A percentile compares a stretch with the other conserved stretches of the same genome.
These are phyloP conservation scores for Saxidomus purpurata DNA, from an alignment of 1,140 invertebrate species.

Conservation along the genomic window DNA sequence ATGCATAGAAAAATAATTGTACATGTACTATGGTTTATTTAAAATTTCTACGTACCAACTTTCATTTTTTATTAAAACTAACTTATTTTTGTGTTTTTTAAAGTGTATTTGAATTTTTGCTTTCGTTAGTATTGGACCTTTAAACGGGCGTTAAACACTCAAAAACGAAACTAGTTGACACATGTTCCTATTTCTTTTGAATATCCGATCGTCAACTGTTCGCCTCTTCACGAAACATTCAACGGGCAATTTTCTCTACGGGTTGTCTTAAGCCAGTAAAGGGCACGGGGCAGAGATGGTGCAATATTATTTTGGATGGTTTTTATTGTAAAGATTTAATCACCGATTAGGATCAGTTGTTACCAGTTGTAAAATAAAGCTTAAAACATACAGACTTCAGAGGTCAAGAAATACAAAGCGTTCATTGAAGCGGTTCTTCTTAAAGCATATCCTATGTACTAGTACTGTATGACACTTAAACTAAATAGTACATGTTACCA, in stretches of 20 bases:
- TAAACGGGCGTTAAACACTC: no score
- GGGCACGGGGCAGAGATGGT: not conserved
- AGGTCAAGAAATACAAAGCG: not conserved
- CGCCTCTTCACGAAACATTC: no score
- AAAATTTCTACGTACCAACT: no score
- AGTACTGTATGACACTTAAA: no score
- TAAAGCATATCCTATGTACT: not conserved
- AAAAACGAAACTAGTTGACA: no score
- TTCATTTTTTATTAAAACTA: no score
- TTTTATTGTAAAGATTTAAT: not conserved
- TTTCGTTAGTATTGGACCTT: no score
- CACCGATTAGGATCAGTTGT: not conserved
- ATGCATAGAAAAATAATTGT: no score
- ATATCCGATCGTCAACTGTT: not conserved
- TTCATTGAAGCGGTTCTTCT: slow-evolving; percentile 4
- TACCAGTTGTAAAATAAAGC: not conserved
- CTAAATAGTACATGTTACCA: not conserved
- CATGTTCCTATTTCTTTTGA: not conserved
- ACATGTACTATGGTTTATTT: no score
- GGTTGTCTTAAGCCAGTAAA: not conserved
- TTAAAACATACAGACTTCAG: not conserved
- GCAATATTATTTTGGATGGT: not conserved
- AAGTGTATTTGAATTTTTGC: no score
- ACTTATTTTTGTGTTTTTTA: no score
- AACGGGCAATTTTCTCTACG: slow-evolving; percentile 4